Evolutionary conservation across 2,113 vertebrate genomes (phyloP), one percentile per base, ranked within the genome.

Genomic region (Stigmatopora argus): DNA sequence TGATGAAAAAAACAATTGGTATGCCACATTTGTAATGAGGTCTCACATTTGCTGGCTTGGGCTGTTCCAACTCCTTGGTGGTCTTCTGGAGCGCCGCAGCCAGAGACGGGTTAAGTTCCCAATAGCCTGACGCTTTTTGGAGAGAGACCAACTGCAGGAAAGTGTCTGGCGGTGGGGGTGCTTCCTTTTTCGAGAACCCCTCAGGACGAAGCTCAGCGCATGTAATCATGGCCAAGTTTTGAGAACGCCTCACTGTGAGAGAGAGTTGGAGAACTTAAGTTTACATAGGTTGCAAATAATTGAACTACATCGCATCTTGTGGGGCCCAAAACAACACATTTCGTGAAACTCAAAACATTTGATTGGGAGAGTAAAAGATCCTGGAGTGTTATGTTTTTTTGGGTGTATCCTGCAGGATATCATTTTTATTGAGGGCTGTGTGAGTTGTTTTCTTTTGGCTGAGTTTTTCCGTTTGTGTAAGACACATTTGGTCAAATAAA

Each of bases 71-170:
- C 31, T 90, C 87, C 57, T 83, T 9, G 7, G 76, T 75, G n/a
- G 65, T 87, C 75, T 82, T 69, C 21, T 70, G 81, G 23, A 93
- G 74, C 5, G 83, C 61, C 19, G 67, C 12, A 44, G 87, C 88
- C 73, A 93, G 71, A 47, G 14, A 55, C 62, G 85, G 63, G 57
- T 83, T 76, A 1, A 90, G 78, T 58, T 74, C 47, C 92, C 93
- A 93, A 64, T 87, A 89, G n/a, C 92, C 93, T 31, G 89, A 81
- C 4, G 92, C 92, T 55, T 89, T 90, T 78, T 93, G 93, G 19
- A 93, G 88, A 7, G 78, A 78, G 34, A 93, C 81, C 79, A 93
- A 56, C 79, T 87, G 74, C 53, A 91, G 70, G 52, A 92, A 34
- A 55, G 65, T 53, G 58, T 74, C 84, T 45, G 17, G 3, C 3